Evolutionary conservation across 2,888 invertebrate genomes (phyloP).

Genomic region (Hirtodrosophila histrioides): DNA sequence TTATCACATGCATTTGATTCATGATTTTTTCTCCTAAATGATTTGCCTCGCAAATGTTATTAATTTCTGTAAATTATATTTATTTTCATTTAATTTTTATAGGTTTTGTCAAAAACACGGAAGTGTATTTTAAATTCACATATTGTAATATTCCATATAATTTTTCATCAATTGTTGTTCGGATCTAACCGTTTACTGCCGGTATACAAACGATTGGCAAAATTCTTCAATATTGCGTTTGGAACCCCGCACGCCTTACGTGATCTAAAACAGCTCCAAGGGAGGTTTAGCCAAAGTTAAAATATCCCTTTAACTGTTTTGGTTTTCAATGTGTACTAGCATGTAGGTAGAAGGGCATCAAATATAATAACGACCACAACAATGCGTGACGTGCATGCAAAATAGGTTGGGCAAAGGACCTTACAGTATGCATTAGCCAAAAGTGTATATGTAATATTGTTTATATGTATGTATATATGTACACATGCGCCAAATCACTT

Average conservation of each 20-base stretch:
- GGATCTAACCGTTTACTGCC: constrained; percentile 1
- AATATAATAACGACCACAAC: constrained; percentile 70
- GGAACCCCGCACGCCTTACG: constrained; percentile 15
- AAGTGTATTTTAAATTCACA: too few relatives aligned
- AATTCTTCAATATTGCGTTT: constrained; percentile 10
- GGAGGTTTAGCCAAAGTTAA: constrained; percentile 43
- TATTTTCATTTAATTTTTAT: too few relatives aligned
- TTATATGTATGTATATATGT: constrained; percentile 29
- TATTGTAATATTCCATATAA: not conserved
- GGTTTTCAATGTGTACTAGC: constrained; percentile 16
- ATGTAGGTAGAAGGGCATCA: constrained; percentile 53
- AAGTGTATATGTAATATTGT: constrained; percentile 13
- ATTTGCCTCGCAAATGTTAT: too few relatives aligned
- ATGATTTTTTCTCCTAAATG: too few relatives aligned
- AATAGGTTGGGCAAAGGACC: constrained; percentile 32
- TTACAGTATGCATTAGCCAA: constrained; percentile 51
- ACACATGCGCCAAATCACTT: constrained; percentile 60
- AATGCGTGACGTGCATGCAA: constrained; percentile 62
- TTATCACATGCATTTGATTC: too few relatives aligned
- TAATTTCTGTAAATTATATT: too few relatives aligned
- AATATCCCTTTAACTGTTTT: constrained; percentile 57
- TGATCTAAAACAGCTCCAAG: constrained; percentile 30
- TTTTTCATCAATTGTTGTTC: not conserved
- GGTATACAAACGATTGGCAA: constrained; percentile 13
- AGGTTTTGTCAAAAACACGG: too few relatives aligned